These are phyloP conservation scores for Microctonus brassicae DNA, from an alignment of 2,888 invertebrate genomes.

Conservation along the genomic window DNA sequence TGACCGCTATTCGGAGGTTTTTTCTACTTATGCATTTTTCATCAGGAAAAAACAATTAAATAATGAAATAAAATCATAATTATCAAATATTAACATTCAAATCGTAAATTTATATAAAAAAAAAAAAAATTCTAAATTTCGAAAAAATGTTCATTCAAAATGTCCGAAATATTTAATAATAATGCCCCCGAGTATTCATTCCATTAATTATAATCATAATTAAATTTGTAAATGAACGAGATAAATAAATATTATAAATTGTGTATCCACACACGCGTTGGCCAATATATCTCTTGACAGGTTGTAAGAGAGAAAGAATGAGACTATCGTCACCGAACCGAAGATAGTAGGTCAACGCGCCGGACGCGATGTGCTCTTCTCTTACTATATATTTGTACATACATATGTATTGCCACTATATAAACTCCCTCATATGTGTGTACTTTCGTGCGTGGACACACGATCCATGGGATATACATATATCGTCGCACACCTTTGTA, in stretches of 20 bases:
- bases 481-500: neutral
- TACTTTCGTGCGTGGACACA: slow-evolving; percentile 42
- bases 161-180: no score
- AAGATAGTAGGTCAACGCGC: slow-evolving; percentile 69
- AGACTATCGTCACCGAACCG: slow-evolving; percentile 59
- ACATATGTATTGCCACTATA: slow-evolving; percentile 42
- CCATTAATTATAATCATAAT: no score
- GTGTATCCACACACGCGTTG: slow-evolving; percentile 13
- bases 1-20: no score
- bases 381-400: slow-evolving; percentile 38
- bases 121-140: neutral
- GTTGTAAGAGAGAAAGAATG: slow-evolving; percentile 25
- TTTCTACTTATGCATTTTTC: no score
- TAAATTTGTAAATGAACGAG: neutral
- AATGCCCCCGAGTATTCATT: no score
- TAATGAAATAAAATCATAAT: no score
- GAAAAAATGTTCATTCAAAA: no score
- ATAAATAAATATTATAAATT: neutral
- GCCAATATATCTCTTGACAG: slow-evolving; percentile 13
- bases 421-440: slow-evolving; percentile 34
- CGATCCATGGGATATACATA: neutral
- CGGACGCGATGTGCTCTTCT: slow-evolving; percentile 65
- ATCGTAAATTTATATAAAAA: slow-evolving; percentile 5
- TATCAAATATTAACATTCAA: neutral
- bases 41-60: no score